Base-by-base conservation (phyloP, 1,140 invertebrate species). In the Muscidifurax raptorellus region DNA sequence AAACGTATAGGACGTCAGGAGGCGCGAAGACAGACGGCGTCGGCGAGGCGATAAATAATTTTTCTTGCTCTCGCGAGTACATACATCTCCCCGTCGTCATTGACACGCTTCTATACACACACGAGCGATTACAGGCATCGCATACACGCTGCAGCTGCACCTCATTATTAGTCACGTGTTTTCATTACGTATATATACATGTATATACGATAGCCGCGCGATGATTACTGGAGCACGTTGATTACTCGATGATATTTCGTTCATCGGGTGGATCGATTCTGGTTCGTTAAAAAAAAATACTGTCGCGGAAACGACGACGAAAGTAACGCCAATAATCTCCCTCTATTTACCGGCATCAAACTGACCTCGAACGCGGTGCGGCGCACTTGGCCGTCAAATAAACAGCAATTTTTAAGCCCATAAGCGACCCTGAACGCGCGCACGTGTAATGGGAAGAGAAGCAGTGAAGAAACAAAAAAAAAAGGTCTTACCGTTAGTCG, bases 401-500 rank as follows among this genome's bases (percentile, higher is more conserved):
- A 59, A 59, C 52, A 59, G 22, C 6, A 59, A 59, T n/a, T n/a
- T n/a, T n/a, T 59, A 59, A 59, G 18, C 22, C 3, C 32, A n/a
- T 47, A 12, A 47, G 52, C 52, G 52, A n/a, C n/a, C n/a, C n/a
- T n/a, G n/a, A n/a, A n/a, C 52, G 52, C n/a, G 52, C 52, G 6
- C 15, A 15, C 52, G 15, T n/a, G 52, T 59, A 59, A n/a, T 59
- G 52, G 18, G 18, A 59, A 59, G 18, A 59, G 6, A 1, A 1
- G 52, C 52, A 18, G 52, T 4, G 52, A 9, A 59, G 1, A 59
- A 15, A 59, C 2, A 76, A 10, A 27, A 9, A 44, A 69, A 69
- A 80, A 80, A 80, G 18, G 27, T 30, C 86, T 94, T 93, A 95
- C 95, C 96, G 88, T 94, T 94, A 81, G 91, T 93, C 87, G 95